Evolutionary conservation across 2,113 vertebrate genomes (phyloP).

Genomic region (Tyto alba): DNA sequence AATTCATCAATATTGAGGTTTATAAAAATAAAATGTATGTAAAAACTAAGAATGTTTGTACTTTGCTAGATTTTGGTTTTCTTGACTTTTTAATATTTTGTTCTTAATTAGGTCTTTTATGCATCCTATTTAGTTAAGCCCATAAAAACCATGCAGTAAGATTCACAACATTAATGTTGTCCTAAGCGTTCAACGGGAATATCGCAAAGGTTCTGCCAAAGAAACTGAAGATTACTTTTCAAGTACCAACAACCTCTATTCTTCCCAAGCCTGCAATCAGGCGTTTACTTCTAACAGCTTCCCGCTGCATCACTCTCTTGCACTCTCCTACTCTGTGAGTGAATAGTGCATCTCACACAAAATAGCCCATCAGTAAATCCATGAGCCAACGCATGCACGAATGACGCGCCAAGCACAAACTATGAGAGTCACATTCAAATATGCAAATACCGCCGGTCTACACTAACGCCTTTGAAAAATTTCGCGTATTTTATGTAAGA

Average conservation of each 20-base stretch:
- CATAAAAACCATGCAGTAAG: not conserved
- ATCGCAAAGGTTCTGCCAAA: not conserved
- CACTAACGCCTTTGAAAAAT: not conserved
- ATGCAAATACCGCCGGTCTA: accelerated
- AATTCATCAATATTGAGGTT: too few relatives aligned
- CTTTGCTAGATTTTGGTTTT: not conserved
- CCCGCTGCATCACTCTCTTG: too few relatives aligned
- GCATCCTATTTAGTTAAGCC: not conserved
- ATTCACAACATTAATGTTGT: not conserved
- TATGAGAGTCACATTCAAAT: accelerated
- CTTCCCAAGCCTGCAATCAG: not conserved
- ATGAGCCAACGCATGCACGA: not conserved
- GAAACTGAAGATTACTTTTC: not conserved
- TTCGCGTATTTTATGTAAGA: accelerated
- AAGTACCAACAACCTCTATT: not conserved
- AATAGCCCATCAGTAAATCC: not conserved
- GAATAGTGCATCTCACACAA: not conserved
- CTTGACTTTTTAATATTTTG: not conserved
- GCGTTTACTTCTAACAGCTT: not conserved
- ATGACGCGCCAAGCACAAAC: not conserved
- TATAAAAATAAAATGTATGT: too few relatives aligned
- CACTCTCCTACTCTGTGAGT: not conserved
- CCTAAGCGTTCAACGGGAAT: not conserved
- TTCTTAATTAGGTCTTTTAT: not conserved
- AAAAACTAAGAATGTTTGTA: not conserved